Evolutionary conservation across 2,888 invertebrate species (phyloP).

Genomic region (Pandemis heparana): DNA sequence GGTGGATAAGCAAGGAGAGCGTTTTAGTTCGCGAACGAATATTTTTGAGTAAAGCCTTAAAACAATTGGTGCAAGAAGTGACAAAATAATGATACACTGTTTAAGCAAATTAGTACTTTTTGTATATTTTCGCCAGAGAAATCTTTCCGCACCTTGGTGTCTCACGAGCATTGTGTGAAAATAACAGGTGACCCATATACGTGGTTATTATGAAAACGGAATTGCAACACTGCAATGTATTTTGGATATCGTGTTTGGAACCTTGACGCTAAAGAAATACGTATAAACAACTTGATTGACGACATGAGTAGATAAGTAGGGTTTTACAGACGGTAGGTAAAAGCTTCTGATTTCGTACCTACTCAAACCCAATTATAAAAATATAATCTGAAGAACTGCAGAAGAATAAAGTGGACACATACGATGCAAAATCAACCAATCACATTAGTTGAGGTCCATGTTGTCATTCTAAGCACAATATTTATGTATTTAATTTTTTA

Average conservation of each 20-base stretch:
- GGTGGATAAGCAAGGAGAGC: too few relatives aligned
- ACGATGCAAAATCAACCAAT: too few relatives aligned
- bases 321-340: not conserved
- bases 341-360: too few relatives aligned
- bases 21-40: not conserved
- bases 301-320: not conserved
- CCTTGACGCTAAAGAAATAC: not conserved
- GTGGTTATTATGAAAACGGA: constrained; percentile 1
- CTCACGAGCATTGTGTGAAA: not conserved
- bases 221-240: not conserved
- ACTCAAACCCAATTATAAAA: too few relatives aligned
- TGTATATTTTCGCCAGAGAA: not conserved
- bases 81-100: not conserved
- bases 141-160: not conserved
- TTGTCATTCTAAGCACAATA: too few relatives aligned
- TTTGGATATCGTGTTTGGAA: not conserved
- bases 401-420: too few relatives aligned
- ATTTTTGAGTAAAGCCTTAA: not conserved
- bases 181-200: constrained; percentile 1
- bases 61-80: not conserved
- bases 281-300: not conserved
- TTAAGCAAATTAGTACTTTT: not conserved
- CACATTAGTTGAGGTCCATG: too few relatives aligned
- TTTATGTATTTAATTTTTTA: too few relatives aligned
- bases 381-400: too few relatives aligned